Base-by-base conservation (phyloP, 2,797 vertebrate species). In the Mastacembelus armatus region DNA sequence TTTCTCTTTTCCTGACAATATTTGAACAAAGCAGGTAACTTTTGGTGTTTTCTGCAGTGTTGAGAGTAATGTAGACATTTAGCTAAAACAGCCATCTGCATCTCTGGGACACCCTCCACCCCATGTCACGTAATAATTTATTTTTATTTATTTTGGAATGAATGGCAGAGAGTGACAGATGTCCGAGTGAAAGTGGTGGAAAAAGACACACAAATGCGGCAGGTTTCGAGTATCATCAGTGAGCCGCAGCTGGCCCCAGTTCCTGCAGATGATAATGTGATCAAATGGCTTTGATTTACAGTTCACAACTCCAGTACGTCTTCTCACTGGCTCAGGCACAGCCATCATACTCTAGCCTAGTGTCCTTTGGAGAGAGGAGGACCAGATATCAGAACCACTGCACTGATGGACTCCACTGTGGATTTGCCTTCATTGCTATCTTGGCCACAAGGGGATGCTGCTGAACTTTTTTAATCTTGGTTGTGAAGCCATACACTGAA, bases 401-500 rank as follows among this genome's bases (percentile, higher is more conserved):
- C 83, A 88, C 87, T 82, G 87, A 88, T 84, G 81, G 82, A 88
- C 87, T 83, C 77, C 85, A 87, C 85, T 88, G 89, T 87, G 84
- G 83, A 86, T 66, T 84, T 89, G 89, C 89, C 89, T 92, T 92
- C 84, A 86, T 88, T 88, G 85, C 84, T 80, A 73, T 72, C 85
- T 84, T 62, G 83, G 83, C 89, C 91, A 84, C 87, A 72, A 77
- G 88, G 77, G 84, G 91, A 76, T 75, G 88, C 83, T 88, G 84
- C 82, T 88, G 81, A 88, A 87, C 74, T 88, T 87, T 79, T 88
- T 74, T 74, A 79, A 89, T 76, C 71, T 71, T 88, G 87, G 88
- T 89, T 86, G 85, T 83, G 77, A 91, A 91, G 88, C 89, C 90
- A 90, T 87, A 91, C 70, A 76, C 85, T 88, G 78, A 87, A 87